Evolutionary conservation across 2,113 vertebrate species (phyloP).

Genomic region (Menidia beryllina): DNA sequence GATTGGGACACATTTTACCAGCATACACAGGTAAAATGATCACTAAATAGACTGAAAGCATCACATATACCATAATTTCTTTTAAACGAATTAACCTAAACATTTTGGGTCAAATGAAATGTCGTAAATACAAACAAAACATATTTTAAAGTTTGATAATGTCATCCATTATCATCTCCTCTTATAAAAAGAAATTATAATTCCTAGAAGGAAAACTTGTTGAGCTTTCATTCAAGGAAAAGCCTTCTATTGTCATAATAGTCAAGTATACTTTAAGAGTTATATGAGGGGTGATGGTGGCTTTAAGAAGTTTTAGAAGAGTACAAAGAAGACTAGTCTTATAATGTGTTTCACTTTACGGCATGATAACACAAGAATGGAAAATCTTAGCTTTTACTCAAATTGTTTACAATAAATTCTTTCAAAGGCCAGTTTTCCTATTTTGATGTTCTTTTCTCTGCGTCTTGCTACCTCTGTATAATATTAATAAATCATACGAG

Average conservation of each 20-base stretch:
- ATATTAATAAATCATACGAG: too few relatives aligned
- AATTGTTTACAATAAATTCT: background rate
- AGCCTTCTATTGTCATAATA: background rate
- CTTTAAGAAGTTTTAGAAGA: background rate
- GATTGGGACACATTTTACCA: background rate
- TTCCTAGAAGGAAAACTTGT: too few relatives aligned
- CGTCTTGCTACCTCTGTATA: too few relatives aligned
- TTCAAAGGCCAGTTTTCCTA: background rate
- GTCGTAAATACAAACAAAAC: too few relatives aligned
- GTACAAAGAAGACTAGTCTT: background rate
- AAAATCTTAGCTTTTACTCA: background rate
- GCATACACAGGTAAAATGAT: background rate
- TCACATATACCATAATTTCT: too few relatives aligned
- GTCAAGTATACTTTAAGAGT: background rate
- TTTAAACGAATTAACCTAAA: background rate
- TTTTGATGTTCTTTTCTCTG: too few relatives aligned
- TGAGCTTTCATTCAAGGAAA: background rate
- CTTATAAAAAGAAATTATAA: too few relatives aligned
- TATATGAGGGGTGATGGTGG: background rate
- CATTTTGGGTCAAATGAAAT: background rate
- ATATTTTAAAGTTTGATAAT: too few relatives aligned
- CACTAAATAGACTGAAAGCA: background rate
- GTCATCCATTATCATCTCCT: too few relatives aligned
- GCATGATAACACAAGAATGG: background rate
- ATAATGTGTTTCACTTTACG: background rate